These are phyloP conservation scores for Apis mellifera DNA, from an alignment of 1,140 invertebrate species.

Conservation along the genomic window DNA sequence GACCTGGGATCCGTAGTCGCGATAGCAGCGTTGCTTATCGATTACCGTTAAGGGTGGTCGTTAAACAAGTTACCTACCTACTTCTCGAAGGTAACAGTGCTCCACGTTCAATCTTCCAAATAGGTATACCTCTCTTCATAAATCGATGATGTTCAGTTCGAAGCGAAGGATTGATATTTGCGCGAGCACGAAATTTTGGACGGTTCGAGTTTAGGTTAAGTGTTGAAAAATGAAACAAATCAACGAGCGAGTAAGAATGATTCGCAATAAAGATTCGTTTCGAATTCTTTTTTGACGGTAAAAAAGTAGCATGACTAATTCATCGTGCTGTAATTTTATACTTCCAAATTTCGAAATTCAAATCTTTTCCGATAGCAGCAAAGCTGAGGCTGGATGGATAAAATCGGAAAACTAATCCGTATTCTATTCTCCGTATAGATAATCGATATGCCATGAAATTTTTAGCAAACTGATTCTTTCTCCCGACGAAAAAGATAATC, in stretches of 20 bases:
- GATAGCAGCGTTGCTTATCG: conserved; percentile 32
- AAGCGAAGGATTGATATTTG: not conserved
- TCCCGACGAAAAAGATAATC: not conserved
- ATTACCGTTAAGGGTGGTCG: conserved; percentile 35
- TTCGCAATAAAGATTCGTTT: no score
- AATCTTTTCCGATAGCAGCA: not conserved
- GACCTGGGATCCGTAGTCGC: conserved; percentile 28
- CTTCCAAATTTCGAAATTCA: no score
- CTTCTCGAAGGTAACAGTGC: conserved; percentile 6
- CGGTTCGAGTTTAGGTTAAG: not conserved
- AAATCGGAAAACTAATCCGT: not conserved
- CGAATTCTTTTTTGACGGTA: not conserved
- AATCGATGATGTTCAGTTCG: not conserved
- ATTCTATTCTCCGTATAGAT: not conserved
- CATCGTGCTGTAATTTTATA: no score
- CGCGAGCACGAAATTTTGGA: no score
- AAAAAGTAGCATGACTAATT: no score
- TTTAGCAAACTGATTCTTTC: not conserved
- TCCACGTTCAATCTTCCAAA: conserved; percentile 5
- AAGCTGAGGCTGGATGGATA: not conserved
- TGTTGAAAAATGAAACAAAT: not conserved
- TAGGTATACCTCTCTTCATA: not conserved
- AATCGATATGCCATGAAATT: not conserved
- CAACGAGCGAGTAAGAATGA: not conserved
- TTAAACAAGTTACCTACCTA: conserved; percentile 38